Base-by-base conservation (phyloP, 2,113 vertebrate genomes). In the Enhydra lutris region DNA sequence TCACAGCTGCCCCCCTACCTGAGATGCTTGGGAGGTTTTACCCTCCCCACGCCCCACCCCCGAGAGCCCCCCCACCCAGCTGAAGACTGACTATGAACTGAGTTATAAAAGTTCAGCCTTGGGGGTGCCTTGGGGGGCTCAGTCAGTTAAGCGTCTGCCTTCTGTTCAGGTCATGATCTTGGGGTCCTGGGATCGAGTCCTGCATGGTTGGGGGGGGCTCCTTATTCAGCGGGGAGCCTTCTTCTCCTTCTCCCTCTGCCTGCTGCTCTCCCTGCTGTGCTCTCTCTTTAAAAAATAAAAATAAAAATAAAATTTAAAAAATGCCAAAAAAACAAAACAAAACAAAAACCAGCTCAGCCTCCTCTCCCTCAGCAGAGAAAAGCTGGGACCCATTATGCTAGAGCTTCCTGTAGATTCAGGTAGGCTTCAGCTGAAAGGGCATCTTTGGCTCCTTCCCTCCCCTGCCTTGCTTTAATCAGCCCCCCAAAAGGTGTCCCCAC, bases 41-140 rank as follows among this genome's bases (percentile, higher is more conserved):
- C 21, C 45, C 26, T 1, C 7, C 57, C 23, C 20, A 18, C 9
- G 0, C 1, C 3, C 21, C 57, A 24, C 24, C 24, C 17, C 63
- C 63, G 15, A 7, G 50, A 20, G 57, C 20, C 20, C 15, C 31
- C 18, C 31, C 21, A 50, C 31, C 12, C 3, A 78, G 67, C 34
- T 63, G 31, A 82, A 87, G 36, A 29, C 0, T 31, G 52, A 85
- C 69, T 47, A 42, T 23, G 8, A 80, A 3, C 6, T 10, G 42
- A 67, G 17, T 36, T 26, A 71, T 12, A 42, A 94, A 73, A 94
- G 21, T 29, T 71, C 61, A 47, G 47, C 47, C 26, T 29, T 42
- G 11, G 1, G 7, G 31, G 63, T 6, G 6, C 63, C 63, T 34
- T 67, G 63, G 63, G 29, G 14, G 6, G 31, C 63, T 34, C 31